A percentile compares a stretch with the other conserved stretches of the same genome.
phyloP scores from a whole-genome alignment of 2,888 invertebrate species.

The Hirtodrosophila trivittata region DNA sequence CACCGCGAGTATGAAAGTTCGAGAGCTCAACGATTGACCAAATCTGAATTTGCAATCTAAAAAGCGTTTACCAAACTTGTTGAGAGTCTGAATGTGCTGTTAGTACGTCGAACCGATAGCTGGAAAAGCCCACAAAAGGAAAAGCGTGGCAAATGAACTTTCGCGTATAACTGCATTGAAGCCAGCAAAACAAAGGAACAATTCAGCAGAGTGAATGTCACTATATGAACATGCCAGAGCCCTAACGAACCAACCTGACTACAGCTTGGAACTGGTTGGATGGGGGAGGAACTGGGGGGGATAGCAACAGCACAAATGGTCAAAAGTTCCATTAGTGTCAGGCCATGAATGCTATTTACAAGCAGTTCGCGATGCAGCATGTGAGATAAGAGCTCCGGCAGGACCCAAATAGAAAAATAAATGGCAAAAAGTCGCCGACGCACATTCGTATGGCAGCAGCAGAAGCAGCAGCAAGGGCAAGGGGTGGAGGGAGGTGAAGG shows the following conservation, averaged over 20 bases:
- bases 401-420: conserved; percentile 54
- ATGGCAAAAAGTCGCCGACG: conserved; percentile 42
- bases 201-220: conserved; percentile 13
- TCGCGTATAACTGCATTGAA: conserved; percentile 20
- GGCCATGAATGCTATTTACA: conserved; percentile 69
- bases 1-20: too few relatives aligned
- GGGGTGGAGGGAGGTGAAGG: not conserved
- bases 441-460: conserved; percentile 23
- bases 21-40: too few relatives aligned
- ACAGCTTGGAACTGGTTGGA: too few relatives aligned
- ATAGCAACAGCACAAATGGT: conserved; percentile 46
- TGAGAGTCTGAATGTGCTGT: conserved; percentile 32
- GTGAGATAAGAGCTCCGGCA: conserved; percentile 56
- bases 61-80: conserved; percentile 25
- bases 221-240: not conserved
- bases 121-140: conserved; percentile 17
- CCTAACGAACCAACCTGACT: conserved; percentile 12
- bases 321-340: conserved; percentile 73
- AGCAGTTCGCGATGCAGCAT: conserved; percentile 56
- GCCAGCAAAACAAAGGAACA: conserved; percentile 18
- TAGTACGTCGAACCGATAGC: conserved; percentile 20
- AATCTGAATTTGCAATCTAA: not conserved
- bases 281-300: not conserved
- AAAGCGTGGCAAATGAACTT: conserved; percentile 25
- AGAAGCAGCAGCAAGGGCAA: not conserved